Conservation (phyloP, 1,140 invertebrate species). For the Conus ventricosus region DNA sequence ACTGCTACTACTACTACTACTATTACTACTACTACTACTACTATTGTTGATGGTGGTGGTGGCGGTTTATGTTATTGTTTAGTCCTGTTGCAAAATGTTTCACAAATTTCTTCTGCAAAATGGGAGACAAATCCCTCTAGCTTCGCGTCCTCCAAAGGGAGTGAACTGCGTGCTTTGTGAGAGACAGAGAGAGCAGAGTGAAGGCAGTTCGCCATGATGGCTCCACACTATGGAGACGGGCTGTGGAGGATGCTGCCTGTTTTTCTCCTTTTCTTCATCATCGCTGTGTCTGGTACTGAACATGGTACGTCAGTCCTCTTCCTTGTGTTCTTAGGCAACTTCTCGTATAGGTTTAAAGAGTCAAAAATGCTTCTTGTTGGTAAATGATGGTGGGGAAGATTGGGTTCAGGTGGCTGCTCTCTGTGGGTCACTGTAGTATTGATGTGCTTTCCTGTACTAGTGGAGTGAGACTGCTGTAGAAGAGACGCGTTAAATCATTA, state of each 20-base stretch:
- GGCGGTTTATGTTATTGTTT: no score
- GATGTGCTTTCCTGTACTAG: not conserved
- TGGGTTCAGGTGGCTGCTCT: not conserved
- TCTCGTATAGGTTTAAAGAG: not conserved
- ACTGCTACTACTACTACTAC: no score
- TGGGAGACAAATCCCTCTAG: not conserved
- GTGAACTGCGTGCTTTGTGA: not conserved
- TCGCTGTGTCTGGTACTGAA: not conserved
- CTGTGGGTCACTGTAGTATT: not conserved
- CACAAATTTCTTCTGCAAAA: not conserved
- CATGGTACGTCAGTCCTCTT: conserved; percentile 3
- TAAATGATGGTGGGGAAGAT: not conserved
- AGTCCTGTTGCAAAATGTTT: no score
- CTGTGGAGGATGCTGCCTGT: not conserved
- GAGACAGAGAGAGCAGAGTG: not conserved
- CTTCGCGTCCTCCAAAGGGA: not conserved
- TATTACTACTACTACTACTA: no score
- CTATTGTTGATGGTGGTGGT: no score
- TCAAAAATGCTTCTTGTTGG: not conserved
- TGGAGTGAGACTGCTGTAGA: no score
- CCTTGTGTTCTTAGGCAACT: not conserved
- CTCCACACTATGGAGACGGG: not conserved
- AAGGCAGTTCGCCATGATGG: conserved; percentile 35
- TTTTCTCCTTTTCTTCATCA: not conserved
- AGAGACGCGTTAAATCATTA: no score